phyloP scores from a whole-genome alignment of 2,888 invertebrate genomes.

The Ceraclea dissimilis region DNA sequence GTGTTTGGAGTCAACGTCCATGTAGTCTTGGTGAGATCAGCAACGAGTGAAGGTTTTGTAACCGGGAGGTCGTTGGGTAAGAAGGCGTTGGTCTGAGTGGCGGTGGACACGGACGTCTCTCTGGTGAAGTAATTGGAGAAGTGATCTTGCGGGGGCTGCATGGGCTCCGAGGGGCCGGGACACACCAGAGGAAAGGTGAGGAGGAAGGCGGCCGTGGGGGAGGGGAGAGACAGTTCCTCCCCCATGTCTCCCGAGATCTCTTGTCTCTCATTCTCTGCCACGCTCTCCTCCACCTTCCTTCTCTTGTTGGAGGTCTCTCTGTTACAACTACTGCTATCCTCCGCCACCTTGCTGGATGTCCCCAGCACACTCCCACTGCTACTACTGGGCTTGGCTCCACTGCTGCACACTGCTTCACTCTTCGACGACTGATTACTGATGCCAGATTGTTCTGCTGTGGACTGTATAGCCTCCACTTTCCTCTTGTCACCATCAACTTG shows the following conservation, averaged over 20 bases:
- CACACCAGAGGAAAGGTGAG: constrained; percentile 68
- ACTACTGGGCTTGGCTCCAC: not conserved
- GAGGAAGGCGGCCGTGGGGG: constrained; percentile 70
- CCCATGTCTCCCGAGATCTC: not conserved
- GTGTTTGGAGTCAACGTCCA: constrained; percentile 6
- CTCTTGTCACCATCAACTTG: no score
- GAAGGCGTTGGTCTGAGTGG: constrained; percentile 9
- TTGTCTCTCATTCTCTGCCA: not conserved
- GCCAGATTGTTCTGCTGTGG: no score
- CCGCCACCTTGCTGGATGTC: not conserved
- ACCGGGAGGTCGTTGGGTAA: constrained; percentile 11
- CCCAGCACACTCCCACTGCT: not conserved
- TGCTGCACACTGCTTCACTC: no score
- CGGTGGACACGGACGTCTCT: not conserved
- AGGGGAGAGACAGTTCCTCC: constrained; percentile 37
- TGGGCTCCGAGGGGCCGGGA: constrained; percentile 32
- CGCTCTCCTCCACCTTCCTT: not conserved
- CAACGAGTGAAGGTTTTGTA: not conserved
- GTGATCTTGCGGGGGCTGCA: constrained; percentile 21
- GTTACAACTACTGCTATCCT: not conserved
- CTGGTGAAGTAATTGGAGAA: constrained; percentile 20
- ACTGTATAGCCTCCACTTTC: no score
- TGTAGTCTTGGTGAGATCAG: constrained; percentile 10
- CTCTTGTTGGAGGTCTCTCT: not conserved
- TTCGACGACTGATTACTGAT: no score